Evolutionary conservation across 2,797 vertebrate genomes (phyloP), one percentile per base, ranked within the genome.

Genomic region (Brotogeris chrysoptera): DNA sequence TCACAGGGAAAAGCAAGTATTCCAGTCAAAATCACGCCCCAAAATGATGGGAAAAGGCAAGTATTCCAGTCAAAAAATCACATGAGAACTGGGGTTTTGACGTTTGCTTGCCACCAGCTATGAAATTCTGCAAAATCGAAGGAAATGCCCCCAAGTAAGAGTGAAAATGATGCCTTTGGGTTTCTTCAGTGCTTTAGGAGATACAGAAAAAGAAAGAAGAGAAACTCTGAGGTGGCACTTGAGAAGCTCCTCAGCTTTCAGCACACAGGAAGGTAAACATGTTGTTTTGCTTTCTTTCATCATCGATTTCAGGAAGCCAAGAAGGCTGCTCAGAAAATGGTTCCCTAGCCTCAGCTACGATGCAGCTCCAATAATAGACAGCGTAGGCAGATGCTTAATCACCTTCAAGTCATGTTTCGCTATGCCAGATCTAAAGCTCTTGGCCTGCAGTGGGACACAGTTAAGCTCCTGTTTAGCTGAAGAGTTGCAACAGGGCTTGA

Each of bases 351-450:
- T 14, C 70, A 3, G 83, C 86, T 59, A 6, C 5, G 0, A 5
- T 8, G 64, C 83, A 16, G 53, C 30, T 93, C 93, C 94, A 94
- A 73, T 73, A 92, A 95, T n/a, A 95, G 95, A 79, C 55, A n/a
- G 90, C 0, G 1, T 4, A 21, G 93, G 95, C 93, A 90, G 86
- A 85, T 70, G 77, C 88, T 95, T 82, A 11, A 95, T 94, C 94
- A 92, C 57, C 86, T 17, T 53, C 86, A 64, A 95, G 85, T 77
- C 92, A 64, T 32, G 70, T 73, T 50, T 60, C 13, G 8, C 78
- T 20, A 1, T 68, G 93, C 80, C 88, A 87, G 93, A 85, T 12
- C 73, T 36, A 85, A 90, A 92, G 86, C 95, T 64, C 83, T 60
- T 95, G 95, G 93, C 93, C 71, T 1, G 0, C 2, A 1, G 68